Base-by-base conservation (phyloP, 2,888 invertebrate genomes). In the Macroteleia sp. region DNA sequence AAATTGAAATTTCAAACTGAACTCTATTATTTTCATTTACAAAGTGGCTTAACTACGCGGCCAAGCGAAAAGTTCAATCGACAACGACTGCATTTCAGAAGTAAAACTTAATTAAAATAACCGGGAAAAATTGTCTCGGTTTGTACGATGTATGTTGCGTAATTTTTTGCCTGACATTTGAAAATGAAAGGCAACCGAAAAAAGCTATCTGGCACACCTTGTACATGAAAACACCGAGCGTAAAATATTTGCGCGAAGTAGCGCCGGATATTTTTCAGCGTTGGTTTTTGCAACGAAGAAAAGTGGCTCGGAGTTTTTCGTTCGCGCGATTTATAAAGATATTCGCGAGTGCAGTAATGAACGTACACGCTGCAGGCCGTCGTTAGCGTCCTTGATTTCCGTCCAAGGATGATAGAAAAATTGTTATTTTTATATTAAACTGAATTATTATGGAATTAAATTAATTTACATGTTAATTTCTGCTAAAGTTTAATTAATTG, bases 101-200 rank as follows among this genome's bases (percentile, higher is more conserved):
- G 5, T 2, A 6, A 54, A 28, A 54, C 30, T 56, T 30, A 39
- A 56, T 56, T 41, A 30, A 41, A 56, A 28, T 28, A 19, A 30
- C 14, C n/a, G 41, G 41, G 28, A 56, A 61, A 54, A 61, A 46
- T 46, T 46, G 41, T 56, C 30, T 30, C 19, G 48, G 25, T n/a
- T n/a, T 17, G 28, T 10, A 20, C 20, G 36, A 42, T 17, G 59
- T 14, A 6, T 14, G 56, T 71, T 73, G 73, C 73, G 73, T 50
- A 73, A 64, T 64, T 73, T 73, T 73, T 73, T 73, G 64, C 50
- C 41, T 64, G 73, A 57, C 64, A 73, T 73, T 73, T 73, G 52
- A 61, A 54, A 71, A 62, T 62, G 66, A 66, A 74, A 57, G 73
- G 64, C 57, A 50, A 32, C 50, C 30, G 28, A 73, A 73, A 73